phyloP scores from a whole-genome alignment of 2,888 invertebrate species.

The Seladonia tumulorum region DNA sequence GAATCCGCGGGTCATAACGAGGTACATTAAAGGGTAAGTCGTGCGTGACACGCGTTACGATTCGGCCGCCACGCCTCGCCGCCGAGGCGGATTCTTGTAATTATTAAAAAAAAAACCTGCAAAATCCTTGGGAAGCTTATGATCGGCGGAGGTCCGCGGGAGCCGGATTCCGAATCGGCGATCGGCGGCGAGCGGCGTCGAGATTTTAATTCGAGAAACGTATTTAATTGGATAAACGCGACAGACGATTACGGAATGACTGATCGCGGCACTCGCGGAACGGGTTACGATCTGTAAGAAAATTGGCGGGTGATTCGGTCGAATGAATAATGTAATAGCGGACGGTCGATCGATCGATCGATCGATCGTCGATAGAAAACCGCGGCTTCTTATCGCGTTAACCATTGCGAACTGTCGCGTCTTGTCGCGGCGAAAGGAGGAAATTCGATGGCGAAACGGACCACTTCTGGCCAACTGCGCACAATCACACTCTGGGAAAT shows the following conservation, averaged over 20 bases:
- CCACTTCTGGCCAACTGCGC: background rate
- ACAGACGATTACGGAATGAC: constrained; percentile 51
- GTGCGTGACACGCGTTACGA: constrained; percentile 50
- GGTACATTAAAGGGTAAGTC: constrained; percentile 18
- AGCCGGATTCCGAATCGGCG: constrained; percentile 11
- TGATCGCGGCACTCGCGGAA: constrained; percentile 30
- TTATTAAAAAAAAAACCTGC: constrained; percentile 6
- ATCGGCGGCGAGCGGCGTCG: background rate
- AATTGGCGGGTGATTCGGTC: constrained; percentile 44
- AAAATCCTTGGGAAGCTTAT: background rate
- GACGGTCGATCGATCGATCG: background rate
- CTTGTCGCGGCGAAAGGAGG: background rate
- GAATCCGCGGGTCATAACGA: constrained; percentile 7
- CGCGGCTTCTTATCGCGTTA: constrained; percentile 10
- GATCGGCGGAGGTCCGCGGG: background rate
- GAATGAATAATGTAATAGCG: constrained; percentile 47
- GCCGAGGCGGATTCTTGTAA: constrained; percentile 1
- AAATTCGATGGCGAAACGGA: background rate
- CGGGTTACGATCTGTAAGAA: constrained; percentile 33
- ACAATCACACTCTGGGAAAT: background rate
- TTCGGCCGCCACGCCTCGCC: constrained; percentile 19
- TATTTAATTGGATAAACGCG: constrained; percentile 50
- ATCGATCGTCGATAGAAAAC: constrained; percentile 9
- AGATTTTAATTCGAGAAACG: constrained; percentile 49
- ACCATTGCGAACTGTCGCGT: background rate